Percentiles rank a stretch among this genome's conserved stretches.
Evolutionary conservation across 2,888 invertebrate genomes (phyloP).

Genomic region (Trilocha varians): DNA sequence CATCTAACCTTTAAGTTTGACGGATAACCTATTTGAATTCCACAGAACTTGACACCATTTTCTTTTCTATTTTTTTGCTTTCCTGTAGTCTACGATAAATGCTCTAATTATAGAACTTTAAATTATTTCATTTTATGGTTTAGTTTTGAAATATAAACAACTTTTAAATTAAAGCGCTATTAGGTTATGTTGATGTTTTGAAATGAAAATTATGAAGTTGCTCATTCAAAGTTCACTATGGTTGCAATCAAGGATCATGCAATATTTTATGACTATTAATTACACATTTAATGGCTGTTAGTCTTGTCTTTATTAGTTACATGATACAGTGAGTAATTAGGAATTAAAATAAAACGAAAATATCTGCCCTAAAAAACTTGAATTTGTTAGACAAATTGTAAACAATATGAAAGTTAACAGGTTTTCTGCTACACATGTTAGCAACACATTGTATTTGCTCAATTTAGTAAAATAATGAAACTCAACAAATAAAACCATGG

Average conservation of each 20-base stretch:
- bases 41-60: constrained; percentile 61
- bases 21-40: constrained; percentile 58
- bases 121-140: too few relatives aligned
- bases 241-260: too few relatives aligned
- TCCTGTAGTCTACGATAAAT: constrained; percentile 24
- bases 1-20: constrained; percentile 55
- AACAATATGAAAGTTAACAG: not conserved
- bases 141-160: too few relatives aligned
- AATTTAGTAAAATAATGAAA: not conserved
- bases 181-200: constrained; percentile 74
- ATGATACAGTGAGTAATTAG: too few relatives aligned
- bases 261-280: too few relatives aligned
- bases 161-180: not conserved
- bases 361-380: too few relatives aligned
- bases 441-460: not conserved
- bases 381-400: too few relatives aligned
- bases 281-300: too few relatives aligned
- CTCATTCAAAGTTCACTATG: too few relatives aligned
- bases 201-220: constrained; percentile 37
- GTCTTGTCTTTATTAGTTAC: too few relatives aligned
- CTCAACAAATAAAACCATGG: constrained; percentile 30
- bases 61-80: constrained; percentile 47
- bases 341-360: too few relatives aligned
- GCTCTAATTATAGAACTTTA: too few relatives aligned
- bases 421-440: not conserved